Evolutionary conservation across 1,140 invertebrate genomes (phyloP), one percentile per base, ranked within the genome.

Genomic region (Drosophila lini): DNA sequence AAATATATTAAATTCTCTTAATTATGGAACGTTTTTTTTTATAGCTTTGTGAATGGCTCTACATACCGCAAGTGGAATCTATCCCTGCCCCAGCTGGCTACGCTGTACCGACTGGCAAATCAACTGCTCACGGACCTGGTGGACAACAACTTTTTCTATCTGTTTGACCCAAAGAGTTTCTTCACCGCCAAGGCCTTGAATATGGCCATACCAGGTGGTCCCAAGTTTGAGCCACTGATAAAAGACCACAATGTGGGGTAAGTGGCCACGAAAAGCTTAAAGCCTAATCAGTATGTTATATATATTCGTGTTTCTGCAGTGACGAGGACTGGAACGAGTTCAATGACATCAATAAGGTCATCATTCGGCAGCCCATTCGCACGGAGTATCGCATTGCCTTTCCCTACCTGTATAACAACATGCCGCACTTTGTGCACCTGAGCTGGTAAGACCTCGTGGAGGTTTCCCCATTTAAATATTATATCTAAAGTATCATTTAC

Each of bases 321-420:
- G 99, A 99, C 94, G 99, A 99, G 94, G 99, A 99, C 93, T 99
- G 99, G 99, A 99, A 99, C 94, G 99, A 99, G 93, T 99, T 99
- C 90, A 99, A 99, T 94, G 99, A 99, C 91, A 99, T 99, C 57
- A 99, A 99, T 91, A 99, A 99, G 93, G 99, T 99, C 78, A 99
- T 99, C 62, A 99, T 99, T 85, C 94, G 99, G 32, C 98, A 99
- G 91, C 98, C 98, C 32, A 98, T 99, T 76, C 95, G 99, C 65
- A 99, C 99, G 7, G 99, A 99, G 93, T 99, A 99, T 93, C 95
- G 99, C 69, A 99, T 99, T 92, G 99, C 99, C 5, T 99, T 99
- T 93, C 99, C 99, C 3, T 99, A 99, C 93, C 94, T 99, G 56
- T 99, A 99, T 93, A 99, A 99, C 93, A 99, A 99, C 91, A 95